These are phyloP conservation scores for Cryptosula pallasiana DNA, from an alignment of 2,888 invertebrate species.

Conservation along the genomic window DNA sequence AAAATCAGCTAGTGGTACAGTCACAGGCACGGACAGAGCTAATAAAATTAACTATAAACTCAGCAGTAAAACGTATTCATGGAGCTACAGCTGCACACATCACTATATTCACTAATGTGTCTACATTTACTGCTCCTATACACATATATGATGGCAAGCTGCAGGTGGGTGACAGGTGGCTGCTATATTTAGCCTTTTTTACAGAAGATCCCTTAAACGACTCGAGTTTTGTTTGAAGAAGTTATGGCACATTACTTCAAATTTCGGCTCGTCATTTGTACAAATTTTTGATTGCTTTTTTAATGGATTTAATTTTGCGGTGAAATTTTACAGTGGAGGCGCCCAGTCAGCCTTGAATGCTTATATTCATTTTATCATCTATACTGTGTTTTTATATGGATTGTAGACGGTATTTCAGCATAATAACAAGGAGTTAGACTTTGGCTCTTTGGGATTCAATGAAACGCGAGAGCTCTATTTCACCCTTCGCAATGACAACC, in stretches of 20 bases:
- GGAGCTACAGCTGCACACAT: neutral
- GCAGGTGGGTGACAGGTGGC: conserved; percentile 45
- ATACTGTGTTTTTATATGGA: no score
- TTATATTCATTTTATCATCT: no score
- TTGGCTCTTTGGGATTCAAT: conserved; percentile 57
- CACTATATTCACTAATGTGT: conserved; percentile 68
- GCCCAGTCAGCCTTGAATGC: no score
- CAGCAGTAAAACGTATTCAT: neutral
- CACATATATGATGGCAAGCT: conserved; percentile 70
- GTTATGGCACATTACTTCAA: no score
- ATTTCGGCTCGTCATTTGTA: no score
- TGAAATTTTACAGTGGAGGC: no score
- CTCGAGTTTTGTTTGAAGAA: no score
- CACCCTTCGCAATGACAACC: conserved; percentile 70
- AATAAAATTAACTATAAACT: neutral
- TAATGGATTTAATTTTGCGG: no score
- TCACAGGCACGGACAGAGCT: neutral
- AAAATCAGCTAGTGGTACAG: neutral
- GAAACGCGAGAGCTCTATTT: conserved; percentile 67
- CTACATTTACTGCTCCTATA: conserved; percentile 66
- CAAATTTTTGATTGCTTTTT: no score
- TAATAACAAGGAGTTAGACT: conserved; percentile 50
- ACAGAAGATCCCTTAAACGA: no score
- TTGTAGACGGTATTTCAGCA: conserved; percentile 21
- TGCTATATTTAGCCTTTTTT: no score